These are phyloP conservation scores for Brachynemurus nebulosus DNA, from an alignment of 2,888 invertebrate species.

Conservation along the genomic window DNA sequence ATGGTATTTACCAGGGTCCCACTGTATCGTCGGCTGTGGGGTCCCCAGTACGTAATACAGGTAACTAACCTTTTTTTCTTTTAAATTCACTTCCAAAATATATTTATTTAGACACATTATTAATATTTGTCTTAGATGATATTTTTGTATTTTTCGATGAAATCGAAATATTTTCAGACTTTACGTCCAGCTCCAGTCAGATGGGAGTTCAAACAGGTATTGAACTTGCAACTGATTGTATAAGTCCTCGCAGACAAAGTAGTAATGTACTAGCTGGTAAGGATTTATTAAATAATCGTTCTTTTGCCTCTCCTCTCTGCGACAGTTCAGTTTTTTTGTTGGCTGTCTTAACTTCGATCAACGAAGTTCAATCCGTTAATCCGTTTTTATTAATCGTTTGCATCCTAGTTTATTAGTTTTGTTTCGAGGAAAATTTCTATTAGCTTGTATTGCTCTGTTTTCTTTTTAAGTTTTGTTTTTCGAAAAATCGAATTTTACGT, in stretches of 20 bases:
- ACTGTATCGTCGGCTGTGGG: constrained; percentile 21
- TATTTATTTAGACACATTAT: background rate
- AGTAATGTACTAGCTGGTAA: constrained; percentile 25
- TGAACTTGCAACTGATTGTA: constrained; percentile 49
- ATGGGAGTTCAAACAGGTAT: constrained; percentile 39
- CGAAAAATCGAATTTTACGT: no score
- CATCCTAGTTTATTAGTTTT: background rate
- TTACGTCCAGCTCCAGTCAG: constrained; percentile 23
- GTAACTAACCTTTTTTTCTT: constrained; percentile 18
- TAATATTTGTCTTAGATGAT: background rate
- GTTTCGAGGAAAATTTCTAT: background rate
- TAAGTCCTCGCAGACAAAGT: constrained; percentile 33
- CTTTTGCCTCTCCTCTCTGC: background rate
- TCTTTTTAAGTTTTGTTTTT: no score
- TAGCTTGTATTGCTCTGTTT: background rate
- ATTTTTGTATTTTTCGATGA: background rate
- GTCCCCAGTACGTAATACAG: constrained; percentile 25
- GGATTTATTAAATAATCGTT: background rate
- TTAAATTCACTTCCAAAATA: background rate
- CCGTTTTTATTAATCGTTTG: no score
- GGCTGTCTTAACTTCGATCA: no score
- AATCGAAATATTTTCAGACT: background rate
- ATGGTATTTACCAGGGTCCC: constrained; percentile 72
- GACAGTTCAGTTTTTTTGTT: no score
- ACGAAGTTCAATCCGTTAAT: no score